Evolutionary conservation across 2,797 vertebrate species (phyloP).

Genomic region (Podarcis lilfordi): DNA sequence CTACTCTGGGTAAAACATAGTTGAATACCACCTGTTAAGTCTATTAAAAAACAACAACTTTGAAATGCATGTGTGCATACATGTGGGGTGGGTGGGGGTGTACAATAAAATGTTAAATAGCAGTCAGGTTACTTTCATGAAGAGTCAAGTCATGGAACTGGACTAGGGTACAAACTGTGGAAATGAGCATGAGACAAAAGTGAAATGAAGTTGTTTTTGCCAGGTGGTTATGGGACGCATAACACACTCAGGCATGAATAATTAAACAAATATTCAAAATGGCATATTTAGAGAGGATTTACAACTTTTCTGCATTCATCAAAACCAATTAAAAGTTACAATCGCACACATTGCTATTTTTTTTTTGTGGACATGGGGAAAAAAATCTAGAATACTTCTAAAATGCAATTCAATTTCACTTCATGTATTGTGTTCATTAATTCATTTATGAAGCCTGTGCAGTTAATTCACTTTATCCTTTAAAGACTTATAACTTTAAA

Average conservation of each 20-base stretch:
- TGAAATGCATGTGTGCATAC: background rate
- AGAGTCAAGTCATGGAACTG: background rate
- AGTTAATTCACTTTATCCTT: constrained; percentile 66
- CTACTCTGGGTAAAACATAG: too few species aligned
- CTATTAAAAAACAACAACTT: background rate
- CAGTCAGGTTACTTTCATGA: background rate
- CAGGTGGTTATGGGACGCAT: background rate
- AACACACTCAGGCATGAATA: constrained; percentile 19
- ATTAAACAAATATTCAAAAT: constrained; percentile 40
- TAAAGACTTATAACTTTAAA: constrained; percentile 57
- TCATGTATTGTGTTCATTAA: constrained; percentile 49
- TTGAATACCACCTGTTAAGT: too few species aligned
- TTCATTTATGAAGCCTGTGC: constrained; percentile 56
- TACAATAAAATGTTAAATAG: background rate
- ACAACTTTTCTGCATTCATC: constrained; percentile 3
- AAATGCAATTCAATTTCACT: constrained; percentile 51
- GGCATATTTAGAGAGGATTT: constrained; percentile 26
- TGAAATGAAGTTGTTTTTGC: background rate
- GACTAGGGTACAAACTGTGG: background rate
- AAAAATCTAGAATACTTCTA: constrained; percentile 50
- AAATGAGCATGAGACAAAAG: background rate
- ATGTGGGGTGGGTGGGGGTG: too few species aligned
- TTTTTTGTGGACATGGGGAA: background rate
- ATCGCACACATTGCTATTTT: constrained; percentile 20
- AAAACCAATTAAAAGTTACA: constrained; percentile 55